These are phyloP conservation scores for Bradypodion pumilum DNA, from an alignment of 2,797 vertebrate species.

Conservation along the genomic window DNA sequence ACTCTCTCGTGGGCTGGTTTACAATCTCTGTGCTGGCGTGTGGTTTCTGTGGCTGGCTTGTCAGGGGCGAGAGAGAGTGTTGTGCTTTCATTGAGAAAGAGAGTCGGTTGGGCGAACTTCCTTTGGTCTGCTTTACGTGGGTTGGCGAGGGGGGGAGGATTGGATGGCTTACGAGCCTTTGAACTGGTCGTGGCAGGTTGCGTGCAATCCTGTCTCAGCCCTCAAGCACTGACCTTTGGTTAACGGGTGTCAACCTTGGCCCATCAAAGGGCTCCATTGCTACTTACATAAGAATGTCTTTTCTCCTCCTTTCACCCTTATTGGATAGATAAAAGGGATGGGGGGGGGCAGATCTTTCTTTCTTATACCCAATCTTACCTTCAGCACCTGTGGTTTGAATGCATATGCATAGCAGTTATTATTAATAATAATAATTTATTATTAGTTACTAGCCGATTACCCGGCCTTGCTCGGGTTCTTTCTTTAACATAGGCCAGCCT, in stretches of 20 bases:
- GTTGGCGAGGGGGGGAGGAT: conserved; percentile 6
- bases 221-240: conserved; percentile 69
- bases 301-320: too few relatives aligned
- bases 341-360: too few relatives aligned
- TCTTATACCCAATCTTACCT: too few relatives aligned
- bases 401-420: too few relatives aligned
- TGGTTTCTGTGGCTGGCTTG: conserved; percentile 40
- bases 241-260: conserved; percentile 54
- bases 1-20: neutral
- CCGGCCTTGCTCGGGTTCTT: too few relatives aligned
- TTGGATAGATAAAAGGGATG: neutral
- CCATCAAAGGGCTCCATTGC: conserved; percentile 41
- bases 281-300: conserved; percentile 20
- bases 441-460: too few relatives aligned
- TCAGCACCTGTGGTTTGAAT: too few relatives aligned
- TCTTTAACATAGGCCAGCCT: too few relatives aligned
- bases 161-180: conserved; percentile 7
- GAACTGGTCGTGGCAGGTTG: conserved; percentile 57
- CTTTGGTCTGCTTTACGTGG: neutral
- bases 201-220: conserved; percentile 68
- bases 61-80: neutral
- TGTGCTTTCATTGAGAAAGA: conserved; percentile 24
- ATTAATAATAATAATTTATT: too few relatives aligned
- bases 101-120: conserved; percentile 13
- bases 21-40: neutral